phyloP scores from a whole-genome alignment of 2,797 vertebrate species.

The Oophaga sylvatica region DNA sequence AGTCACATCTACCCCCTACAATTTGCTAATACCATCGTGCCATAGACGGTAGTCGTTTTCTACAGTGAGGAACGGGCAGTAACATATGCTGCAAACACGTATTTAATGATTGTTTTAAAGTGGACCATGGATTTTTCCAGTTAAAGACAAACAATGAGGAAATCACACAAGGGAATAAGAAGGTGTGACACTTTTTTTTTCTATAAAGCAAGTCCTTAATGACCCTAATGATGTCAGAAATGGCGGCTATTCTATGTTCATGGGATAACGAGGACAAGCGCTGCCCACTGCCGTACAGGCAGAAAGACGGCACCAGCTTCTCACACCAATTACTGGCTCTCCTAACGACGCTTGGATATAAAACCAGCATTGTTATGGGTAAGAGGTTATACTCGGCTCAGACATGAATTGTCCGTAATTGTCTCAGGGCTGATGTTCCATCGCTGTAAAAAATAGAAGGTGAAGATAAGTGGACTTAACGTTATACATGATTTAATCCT shows the following conservation, averaged over 20 bases:
- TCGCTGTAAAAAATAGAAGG: neutral
- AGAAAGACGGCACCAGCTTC: neutral
- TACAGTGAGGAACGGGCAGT: too few relatives aligned
- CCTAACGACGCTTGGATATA: neutral
- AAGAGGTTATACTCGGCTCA: conserved; percentile 17
- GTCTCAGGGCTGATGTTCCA: neutral
- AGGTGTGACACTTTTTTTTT: conserved; percentile 23
- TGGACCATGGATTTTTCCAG: conserved; percentile 7
- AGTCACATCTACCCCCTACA: conserved; percentile 2
- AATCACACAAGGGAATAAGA: conserved; percentile 20
- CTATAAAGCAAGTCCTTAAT: conserved; percentile 31
- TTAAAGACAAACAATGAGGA: conserved; percentile 14
- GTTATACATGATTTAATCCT: too few relatives aligned
- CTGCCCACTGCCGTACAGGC: neutral
- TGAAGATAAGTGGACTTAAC: too few relatives aligned
- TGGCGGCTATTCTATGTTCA: conserved; percentile 14
- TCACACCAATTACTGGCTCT: conserved; percentile 34
- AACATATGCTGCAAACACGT: conserved; percentile 21
- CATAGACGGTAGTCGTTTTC: too few relatives aligned
- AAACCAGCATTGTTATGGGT: conserved; percentile 1
- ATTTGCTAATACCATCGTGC: neutral
- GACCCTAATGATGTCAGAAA: conserved; percentile 50
- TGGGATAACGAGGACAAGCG: conserved; percentile 44
- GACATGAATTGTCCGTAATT: conserved; percentile 4
- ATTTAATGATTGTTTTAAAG: conserved; percentile 29